Evolutionary conservation across 1,140 invertebrate species (phyloP).

Genomic region (Drosophila subobscura): DNA sequence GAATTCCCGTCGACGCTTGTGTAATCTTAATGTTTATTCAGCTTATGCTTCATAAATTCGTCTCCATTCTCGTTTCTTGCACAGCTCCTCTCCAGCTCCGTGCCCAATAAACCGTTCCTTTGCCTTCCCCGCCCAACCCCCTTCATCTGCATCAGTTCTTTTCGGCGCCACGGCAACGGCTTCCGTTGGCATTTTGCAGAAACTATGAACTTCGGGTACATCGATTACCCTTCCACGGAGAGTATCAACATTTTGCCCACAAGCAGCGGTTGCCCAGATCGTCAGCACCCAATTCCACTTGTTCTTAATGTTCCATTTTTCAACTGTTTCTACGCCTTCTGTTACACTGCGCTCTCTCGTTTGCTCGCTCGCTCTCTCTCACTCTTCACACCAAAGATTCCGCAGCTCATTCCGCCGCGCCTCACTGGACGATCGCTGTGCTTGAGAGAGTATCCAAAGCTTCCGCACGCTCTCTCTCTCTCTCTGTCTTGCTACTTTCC

Average conservation of each 20-base stretch:
- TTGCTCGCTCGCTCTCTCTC: too few relatives aligned
- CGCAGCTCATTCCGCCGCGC: too few relatives aligned
- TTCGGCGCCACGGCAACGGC: constrained; percentile 57
- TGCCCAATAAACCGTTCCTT: not conserved
- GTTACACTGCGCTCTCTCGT: too few relatives aligned
- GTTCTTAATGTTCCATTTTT: too few relatives aligned
- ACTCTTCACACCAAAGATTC: too few relatives aligned
- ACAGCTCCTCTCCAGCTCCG: not conserved
- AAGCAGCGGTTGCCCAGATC: too few relatives aligned
- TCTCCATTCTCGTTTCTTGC: constrained; percentile 4
- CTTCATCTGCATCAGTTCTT: not conserved
- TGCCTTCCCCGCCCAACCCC: not conserved
- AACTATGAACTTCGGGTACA: constrained; percentile 11
- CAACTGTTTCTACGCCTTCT: too few relatives aligned
- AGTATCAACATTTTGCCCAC: too few relatives aligned
- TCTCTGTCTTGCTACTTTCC: not conserved
- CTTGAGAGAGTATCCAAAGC: constrained; percentile 8
- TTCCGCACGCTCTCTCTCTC: constrained; percentile 13
- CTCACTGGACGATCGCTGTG: too few relatives aligned
- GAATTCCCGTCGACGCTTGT: constrained; percentile 66
- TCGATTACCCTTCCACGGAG: too few relatives aligned
- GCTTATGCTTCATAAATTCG: constrained; percentile 80
- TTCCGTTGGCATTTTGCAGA: constrained; percentile 71
- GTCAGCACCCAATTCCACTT: too few relatives aligned
- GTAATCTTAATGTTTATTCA: constrained; percentile 81